These are phyloP conservation scores for Porphyrio hochstetteri DNA, from an alignment of 2,113 vertebrate genomes.

Conservation along the genomic window DNA sequence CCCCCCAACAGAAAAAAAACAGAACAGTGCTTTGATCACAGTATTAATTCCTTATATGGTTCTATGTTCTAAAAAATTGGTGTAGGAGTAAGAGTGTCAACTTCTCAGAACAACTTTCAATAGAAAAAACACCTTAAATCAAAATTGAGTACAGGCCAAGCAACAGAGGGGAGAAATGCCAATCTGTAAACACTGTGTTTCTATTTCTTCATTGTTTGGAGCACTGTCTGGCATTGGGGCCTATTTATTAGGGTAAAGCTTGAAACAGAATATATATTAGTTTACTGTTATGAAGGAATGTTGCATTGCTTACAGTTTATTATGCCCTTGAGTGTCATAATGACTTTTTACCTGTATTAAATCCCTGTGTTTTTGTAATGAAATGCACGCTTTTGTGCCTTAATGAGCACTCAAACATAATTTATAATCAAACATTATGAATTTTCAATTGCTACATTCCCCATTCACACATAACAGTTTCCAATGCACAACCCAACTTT, in stretches of 20 bases:
- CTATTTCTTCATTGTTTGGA: conserved; percentile 33
- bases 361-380: conserved; percentile 22
- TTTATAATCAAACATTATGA: conserved; percentile 53
- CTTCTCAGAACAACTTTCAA: conserved; percentile 1
- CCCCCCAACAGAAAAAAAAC: no score
- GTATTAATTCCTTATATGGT: background rate
- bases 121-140: conserved; percentile 11
- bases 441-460: background rate
- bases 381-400: conserved; percentile 28
- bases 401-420: conserved; percentile 35
- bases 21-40: background rate
- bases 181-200: conserved; percentile 9
- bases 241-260: conserved; percentile 16
- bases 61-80: background rate
- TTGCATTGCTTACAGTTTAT: conserved; percentile 4
- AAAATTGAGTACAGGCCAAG: background rate
- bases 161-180: background rate
- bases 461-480: background rate
- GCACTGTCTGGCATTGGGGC: background rate
- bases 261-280: conserved; percentile 15
- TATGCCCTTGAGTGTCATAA: conserved; percentile 30
- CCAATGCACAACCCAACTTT: background rate
- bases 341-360: conserved; percentile 54
- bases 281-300: conserved; percentile 13
- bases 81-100: background rate